Evolutionary conservation across 2,113 vertebrate species (phyloP), one percentile per base, ranked within the genome.

Genomic region (Mesoclemmys tuberculata): DNA sequence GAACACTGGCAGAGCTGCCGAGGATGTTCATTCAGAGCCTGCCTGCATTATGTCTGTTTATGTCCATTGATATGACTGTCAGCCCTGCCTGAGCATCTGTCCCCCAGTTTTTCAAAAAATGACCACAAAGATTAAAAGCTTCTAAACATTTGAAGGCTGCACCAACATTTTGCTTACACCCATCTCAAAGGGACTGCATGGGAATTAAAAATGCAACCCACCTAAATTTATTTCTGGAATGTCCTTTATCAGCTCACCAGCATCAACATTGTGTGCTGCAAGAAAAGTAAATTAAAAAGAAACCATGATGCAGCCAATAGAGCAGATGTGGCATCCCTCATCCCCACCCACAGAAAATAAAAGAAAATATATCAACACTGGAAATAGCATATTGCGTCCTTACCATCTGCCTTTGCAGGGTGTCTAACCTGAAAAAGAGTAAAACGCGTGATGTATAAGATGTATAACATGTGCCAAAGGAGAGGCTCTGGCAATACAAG

Each of bases 171-270:
- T 87, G 13, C 48, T 95, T 16, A 54, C 19, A 24, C 0, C 16
- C 26, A 91, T 89, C 82, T 93, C 84, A 77, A 84, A 86, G 35
- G 38, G 12, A 24, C 55, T 84, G 61, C 41, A 51, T 29, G 77
- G 86, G 54, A 88, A 75, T 38, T 52, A 89, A 79, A 90, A 61
- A 75, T 27, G 35, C 52, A 91, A 97, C 98, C 92, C 87, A 98
- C 98, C 98, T 85, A 96, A 80, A 68, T 98, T 98, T 89, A 98
- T 98, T 9, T 97, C 92, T 84, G 97, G 90, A 96, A 98, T 98
- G 68, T 98, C 98, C 95, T 96, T 97, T 77, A 82, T 84, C 79
- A 93, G 83, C 85, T 98, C 95, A 56, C 80, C 92, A 80, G 46
- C 81, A 4, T 94, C 85, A 82, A 12, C 22, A 80, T 94, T 83